Percentiles rank a stretch among this genome's conserved stretches.
Evolutionary conservation across 2,797 vertebrate species (phyloP).

Genomic region (Balearica regulorum): DNA sequence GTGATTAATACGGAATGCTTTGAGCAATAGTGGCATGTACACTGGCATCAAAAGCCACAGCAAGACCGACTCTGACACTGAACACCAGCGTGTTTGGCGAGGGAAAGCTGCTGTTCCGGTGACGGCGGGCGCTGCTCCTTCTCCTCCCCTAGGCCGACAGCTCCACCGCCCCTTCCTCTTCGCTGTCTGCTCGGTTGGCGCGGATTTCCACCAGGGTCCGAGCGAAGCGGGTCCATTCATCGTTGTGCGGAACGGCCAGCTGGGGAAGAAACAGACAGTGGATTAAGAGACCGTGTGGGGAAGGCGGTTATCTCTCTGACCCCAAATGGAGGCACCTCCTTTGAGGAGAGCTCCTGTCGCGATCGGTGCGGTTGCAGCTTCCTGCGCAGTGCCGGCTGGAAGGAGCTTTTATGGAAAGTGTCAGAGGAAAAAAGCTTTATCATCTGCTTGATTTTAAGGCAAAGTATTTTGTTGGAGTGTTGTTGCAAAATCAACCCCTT

Average conservation of each 20-base stretch:
- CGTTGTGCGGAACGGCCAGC: constrained; percentile 88
- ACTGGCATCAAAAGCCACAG: constrained; percentile 56
- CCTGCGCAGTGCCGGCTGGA: neutral
- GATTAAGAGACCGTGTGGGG: accelerated
- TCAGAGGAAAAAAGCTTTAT: neutral
- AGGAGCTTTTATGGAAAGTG: neutral
- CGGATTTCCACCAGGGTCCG: constrained; percentile 93
- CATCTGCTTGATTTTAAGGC: neutral
- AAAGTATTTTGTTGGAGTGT: neutral
- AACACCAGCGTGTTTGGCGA: neutral
- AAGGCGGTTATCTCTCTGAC: accelerated
- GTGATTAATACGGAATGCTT: constrained; percentile 24
- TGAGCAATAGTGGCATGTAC: constrained; percentile 50
- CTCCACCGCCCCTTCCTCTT: constrained; percentile 90
- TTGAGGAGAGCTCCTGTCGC: accelerated
- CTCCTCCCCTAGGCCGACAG: constrained; percentile 78
- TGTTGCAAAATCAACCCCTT: neutral
- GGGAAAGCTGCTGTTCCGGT: neutral
- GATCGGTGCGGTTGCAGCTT: neutral
- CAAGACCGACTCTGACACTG: constrained; percentile 33
- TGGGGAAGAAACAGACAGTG: constrained; percentile 54
- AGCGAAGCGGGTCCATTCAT: constrained; percentile 91
- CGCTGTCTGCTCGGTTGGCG: constrained; percentile 89
- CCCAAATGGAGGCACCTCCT: neutral
- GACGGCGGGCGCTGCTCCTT: neutral